Evolutionary conservation across 2,797 vertebrate genomes (phyloP), one percentile per base, ranked within the genome.

Genomic region (Kryptopterus vitreolus): DNA sequence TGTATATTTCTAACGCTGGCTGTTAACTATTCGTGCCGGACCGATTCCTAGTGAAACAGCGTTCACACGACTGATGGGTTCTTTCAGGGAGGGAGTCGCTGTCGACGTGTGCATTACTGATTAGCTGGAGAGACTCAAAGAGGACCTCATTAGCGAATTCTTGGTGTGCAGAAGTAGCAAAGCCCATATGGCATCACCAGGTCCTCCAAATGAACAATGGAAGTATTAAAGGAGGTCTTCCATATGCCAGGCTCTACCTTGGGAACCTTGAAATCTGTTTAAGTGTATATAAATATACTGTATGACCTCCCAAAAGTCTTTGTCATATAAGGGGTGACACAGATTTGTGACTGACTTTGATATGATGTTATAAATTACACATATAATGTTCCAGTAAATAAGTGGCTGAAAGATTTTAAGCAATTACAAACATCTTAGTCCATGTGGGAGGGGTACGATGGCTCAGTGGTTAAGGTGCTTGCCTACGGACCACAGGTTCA

Each of bases 61-160:
- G 53, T 53, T 71, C 10, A n/a, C 50, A 74, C 58, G 71, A 74
- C 71, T 74, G 35, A 43, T 58, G n/a, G 18, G 35, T 38, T 74
- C 53, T 43, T 74, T 8, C 31, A 18, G 3, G 71, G 33, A 58
- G 33, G 33, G 16, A 57, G 33, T 58, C 58, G 71, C 71, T 74
- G 7, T 26, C 33, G 58, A 22, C 18, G 12, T 24, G 35, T 38
- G 53, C 33, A 58, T 48, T 43, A 74, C 26, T 11, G 18, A 74
- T 74, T 24, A 74, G 53, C 13, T 43, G 53, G 35, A 43, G 9
- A 58, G 24, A 43, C 33, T 74, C 53, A 26, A 43, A 58, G 6
- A 35, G 31, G 20, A 72, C 70, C 18, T 18, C 12, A 43, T 24
- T 73, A 73, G 38, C 71, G 58, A 73, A 24, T 38, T 16, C 26